These are phyloP conservation scores for Drosophila busckii DNA, from an alignment of 1,140 invertebrate genomes.

Conservation along the genomic window DNA sequence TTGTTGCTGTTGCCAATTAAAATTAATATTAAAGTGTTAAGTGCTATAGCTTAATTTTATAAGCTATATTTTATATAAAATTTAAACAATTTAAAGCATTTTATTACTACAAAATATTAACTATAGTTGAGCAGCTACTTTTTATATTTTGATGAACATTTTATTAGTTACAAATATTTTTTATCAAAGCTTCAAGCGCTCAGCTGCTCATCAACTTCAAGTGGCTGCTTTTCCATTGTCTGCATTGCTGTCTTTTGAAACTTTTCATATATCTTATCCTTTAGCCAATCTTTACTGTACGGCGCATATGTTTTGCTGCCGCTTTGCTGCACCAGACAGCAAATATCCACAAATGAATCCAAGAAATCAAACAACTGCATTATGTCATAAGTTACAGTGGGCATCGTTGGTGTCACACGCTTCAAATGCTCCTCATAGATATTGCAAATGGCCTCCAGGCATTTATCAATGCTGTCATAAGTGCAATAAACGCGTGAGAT, in stretches of 20 bases:
- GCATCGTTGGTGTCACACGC: constrained; percentile 92
- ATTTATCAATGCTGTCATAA: constrained; percentile 95
- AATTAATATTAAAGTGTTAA: no score
- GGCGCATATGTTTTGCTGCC: constrained; percentile 95
- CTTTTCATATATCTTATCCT: constrained; percentile 97
- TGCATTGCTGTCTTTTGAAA: constrained; percentile 89
- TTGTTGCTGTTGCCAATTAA: no score
- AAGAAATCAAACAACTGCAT: constrained; percentile 97
- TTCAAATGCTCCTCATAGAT: constrained; percentile 97
- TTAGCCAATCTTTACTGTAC: constrained; percentile 99
- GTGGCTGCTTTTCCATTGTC: neutral
- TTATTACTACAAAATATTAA: no score
- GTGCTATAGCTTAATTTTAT: no score
- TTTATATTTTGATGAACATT: no score
- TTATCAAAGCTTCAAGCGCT: no score
- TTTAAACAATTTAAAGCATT: no score
- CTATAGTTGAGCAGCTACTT: no score
- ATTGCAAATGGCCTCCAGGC: constrained; percentile 96
- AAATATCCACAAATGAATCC: constrained; percentile 95
- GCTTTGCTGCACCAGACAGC: constrained; percentile 95
- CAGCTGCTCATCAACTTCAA: no score
- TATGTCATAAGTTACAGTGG: constrained; percentile 98
- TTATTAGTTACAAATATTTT: no score
- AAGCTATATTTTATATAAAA: no score
- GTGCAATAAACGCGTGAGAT: constrained; percentile 96